A percentile compares a stretch with the other conserved stretches of the same genome.
phyloP scores from a whole-genome alignment of 2,113 vertebrate species.

The Sorex fumeus region DNA sequence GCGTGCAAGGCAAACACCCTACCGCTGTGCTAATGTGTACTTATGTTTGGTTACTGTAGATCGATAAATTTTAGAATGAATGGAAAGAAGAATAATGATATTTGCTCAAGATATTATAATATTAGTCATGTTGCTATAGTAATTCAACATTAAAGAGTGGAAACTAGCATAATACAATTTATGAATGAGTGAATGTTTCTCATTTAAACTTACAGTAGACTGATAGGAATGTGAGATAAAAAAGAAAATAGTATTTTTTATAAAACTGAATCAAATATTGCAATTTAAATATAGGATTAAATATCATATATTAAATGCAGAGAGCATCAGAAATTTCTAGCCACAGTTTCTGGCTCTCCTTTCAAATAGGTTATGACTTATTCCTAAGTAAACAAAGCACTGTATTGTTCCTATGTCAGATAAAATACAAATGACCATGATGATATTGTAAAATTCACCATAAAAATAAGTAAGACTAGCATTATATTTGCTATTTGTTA shows the following conservation, averaged over 20 bases:
- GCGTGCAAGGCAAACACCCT: too few relatives aligned
- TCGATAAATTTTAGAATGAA: conserved; percentile 1
- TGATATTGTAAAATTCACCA: background rate
- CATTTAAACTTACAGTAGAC: background rate
- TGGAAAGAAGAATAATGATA: background rate
- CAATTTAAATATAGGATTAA: background rate
- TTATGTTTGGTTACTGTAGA: background rate
- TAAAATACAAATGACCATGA: background rate
- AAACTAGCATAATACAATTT: background rate
- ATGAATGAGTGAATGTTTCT: background rate
- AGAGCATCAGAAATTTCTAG: background rate
- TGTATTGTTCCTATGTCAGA: background rate
- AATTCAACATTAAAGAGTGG: background rate
- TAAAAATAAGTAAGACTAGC: background rate
- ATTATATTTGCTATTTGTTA: background rate
- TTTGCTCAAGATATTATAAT: conserved; percentile 8
- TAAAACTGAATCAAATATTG: background rate
- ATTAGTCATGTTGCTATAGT: background rate
- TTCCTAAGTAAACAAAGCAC: background rate
- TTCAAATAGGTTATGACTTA: background rate
- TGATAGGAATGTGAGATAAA: background rate
- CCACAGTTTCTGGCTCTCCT: background rate
- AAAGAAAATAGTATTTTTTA: background rate
- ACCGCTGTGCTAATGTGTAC: too few relatives aligned
- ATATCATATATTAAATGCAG: background rate